These are phyloP conservation scores for Planiliza haematocheilus DNA, from an alignment of 2,113 vertebrate species.

Conservation along the genomic window DNA sequence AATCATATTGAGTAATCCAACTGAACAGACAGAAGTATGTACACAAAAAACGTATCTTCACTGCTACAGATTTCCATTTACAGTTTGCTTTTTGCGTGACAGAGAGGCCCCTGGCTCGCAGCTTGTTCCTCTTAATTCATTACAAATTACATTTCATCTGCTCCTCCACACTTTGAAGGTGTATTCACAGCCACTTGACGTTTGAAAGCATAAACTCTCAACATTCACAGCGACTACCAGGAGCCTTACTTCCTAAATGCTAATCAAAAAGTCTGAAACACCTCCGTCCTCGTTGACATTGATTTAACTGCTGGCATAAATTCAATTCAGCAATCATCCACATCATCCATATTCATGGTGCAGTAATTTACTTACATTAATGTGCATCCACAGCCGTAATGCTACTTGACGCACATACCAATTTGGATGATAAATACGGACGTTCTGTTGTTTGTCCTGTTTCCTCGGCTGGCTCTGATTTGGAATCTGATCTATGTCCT, in stretches of 20 bases:
- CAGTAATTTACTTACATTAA: conserved; percentile 69
- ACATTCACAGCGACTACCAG: conserved; percentile 30
- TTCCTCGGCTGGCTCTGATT: conserved; percentile 20
- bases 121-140: conserved; percentile 41
- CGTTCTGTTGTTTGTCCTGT: conserved; percentile 40
- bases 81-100: conserved; percentile 53
- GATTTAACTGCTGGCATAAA: conserved; percentile 72
- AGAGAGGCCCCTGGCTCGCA: conserved; percentile 22
- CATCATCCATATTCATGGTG: conserved; percentile 71
- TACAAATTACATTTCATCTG: conserved; percentile 45
- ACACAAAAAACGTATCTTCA: conserved; percentile 44
- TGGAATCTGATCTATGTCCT: conserved; percentile 12
- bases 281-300: conserved; percentile 71
- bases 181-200: conserved; percentile 25
- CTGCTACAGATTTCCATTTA: conserved; percentile 54
- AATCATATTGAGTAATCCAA: conserved; percentile 49
- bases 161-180: conserved; percentile 37
- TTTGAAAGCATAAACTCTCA: conserved; percentile 38
- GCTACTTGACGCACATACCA: conserved; percentile 42
- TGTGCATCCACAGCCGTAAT: conserved; percentile 56
- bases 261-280: conserved; percentile 71
- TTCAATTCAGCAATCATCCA: conserved; percentile 69
- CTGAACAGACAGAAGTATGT: conserved; percentile 41
- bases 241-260: conserved; percentile 55
- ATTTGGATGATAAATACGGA: conserved; percentile 56